Percentiles rank a stretch among this genome's conserved stretches.
Evolutionary conservation across 2,797 vertebrate species (phyloP).

Genomic region (Aphelocoma californica): DNA sequence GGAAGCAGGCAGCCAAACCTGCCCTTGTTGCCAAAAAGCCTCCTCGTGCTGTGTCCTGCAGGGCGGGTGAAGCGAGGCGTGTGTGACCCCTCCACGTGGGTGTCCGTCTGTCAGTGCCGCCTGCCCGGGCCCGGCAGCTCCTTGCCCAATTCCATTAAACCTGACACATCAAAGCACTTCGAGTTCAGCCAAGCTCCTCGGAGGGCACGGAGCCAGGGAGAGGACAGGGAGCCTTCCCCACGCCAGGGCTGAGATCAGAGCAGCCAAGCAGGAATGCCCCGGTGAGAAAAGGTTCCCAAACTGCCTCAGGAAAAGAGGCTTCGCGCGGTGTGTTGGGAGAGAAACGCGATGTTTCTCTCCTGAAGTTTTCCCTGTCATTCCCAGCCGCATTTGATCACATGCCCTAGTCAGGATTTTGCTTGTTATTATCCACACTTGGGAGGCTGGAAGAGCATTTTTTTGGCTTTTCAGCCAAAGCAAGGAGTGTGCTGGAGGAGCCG

Average conservation of each 20-base stretch:
- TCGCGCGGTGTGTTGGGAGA: not conserved
- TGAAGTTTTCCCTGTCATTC: not conserved
- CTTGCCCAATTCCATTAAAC: not conserved
- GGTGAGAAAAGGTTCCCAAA: not conserved
- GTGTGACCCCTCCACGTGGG: not conserved
- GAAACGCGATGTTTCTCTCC: not conserved
- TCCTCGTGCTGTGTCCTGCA: not conserved
- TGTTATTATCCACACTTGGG: rapidly evolving
- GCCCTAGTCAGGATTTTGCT: not conserved
- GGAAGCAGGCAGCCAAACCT: not conserved
- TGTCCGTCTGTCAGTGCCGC: slow-evolving; percentile 1
- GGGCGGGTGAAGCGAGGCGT: not conserved
- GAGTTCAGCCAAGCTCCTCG: not conserved
- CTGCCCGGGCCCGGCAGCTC: not conserved
- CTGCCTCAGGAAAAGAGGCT: not conserved
- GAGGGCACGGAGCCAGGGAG: not conserved
- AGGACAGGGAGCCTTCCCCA: not conserved
- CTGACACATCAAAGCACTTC: slow-evolving; percentile 1
- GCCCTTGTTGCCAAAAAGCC: not conserved
- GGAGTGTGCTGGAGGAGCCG: not conserved
- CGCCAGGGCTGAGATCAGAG: not conserved
- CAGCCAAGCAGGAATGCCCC: not conserved
- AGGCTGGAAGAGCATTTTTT: not conserved
- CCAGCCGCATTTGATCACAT: not conserved
- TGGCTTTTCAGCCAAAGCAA: rapidly evolving